Evolutionary conservation across 2,113 vertebrate genomes (phyloP), one percentile per base, ranked within the genome.

Genomic region (Cranoglanis bouderius): DNA sequence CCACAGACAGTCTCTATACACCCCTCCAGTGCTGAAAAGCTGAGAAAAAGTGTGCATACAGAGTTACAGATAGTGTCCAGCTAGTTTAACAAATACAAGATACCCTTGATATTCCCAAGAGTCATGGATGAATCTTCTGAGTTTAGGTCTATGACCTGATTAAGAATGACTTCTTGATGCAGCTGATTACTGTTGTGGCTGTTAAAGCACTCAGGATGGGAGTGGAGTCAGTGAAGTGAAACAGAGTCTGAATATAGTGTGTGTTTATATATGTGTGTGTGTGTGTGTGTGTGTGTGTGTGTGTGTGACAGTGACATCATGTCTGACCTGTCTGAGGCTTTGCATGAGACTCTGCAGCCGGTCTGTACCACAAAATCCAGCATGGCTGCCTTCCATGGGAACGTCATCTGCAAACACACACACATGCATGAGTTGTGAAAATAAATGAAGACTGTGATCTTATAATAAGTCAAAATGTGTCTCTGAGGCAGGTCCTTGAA

Each of bases 321-420:
- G 92, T 88, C 88, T 92, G 91, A 92, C 92, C 38, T 93, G 83
- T 87, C 72, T 55, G 80, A 93, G 87, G 85, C 55, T 92, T 88
- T 93, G 91, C 87, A 92, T 46, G 26, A 95, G 87, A 72, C 74
- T 6, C 29, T 92, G 89, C 21, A 96, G 89, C 78, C 70, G 88
- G 35, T 94, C 90, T 3, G 93, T 80, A 77, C 92, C 93, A 89
- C 95, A 96, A 90, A 95, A 96, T 49, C 91, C 93, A 88, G 53
- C 90, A 40, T 26, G 77, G 40, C 70, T 19, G 1, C 77, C 87
- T 72, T 63, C 89, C 88, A 81, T 75, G 3, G 88, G 90, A 26
- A 93, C 88, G 6, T 91, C 88, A 26, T 93, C 95, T 96, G 55
- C 29, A 77, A 80, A 51, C 77, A 81, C 80, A 82, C 80, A 82